Evolutionary conservation across 2,888 invertebrate genomes (phyloP).

Genomic region (Beris morrisii): DNA sequence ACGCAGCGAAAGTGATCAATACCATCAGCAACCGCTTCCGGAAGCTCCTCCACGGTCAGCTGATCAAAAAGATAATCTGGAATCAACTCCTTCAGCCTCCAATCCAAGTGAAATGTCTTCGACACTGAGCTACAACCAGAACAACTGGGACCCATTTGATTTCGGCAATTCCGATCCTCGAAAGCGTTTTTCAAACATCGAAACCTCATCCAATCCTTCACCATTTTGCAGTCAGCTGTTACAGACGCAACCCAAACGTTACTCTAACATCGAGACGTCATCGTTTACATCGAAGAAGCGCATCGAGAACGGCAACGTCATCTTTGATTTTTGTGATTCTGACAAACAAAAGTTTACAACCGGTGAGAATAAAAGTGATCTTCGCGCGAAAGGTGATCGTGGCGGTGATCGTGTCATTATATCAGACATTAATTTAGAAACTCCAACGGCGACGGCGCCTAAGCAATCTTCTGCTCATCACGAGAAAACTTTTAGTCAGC

Average conservation of each 20-base stretch:
- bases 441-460: constrained; percentile 32
- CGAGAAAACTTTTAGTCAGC: constrained; percentile 41
- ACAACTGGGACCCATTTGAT: constrained; percentile 38
- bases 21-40: neutral
- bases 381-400: neutral
- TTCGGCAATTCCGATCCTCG: constrained; percentile 43
- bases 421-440: constrained; percentile 55
- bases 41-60: constrained; percentile 19
- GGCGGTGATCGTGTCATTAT: constrained; percentile 45
- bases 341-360: constrained; percentile 39
- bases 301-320: constrained; percentile 52
- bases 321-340: constrained; percentile 50
- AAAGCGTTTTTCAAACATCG: constrained; percentile 54
- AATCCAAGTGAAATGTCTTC: constrained; percentile 19
- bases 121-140: neutral
- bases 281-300: constrained; percentile 50
- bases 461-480: constrained; percentile 41
- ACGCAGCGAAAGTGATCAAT: constrained; percentile 29
- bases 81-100: constrained; percentile 32
- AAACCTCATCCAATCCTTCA: constrained; percentile 41
- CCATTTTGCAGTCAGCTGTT: constrained; percentile 42
- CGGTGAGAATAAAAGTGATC: constrained; percentile 11
- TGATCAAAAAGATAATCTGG: constrained; percentile 17
- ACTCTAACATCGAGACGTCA: constrained; percentile 53
- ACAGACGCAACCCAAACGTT: constrained; percentile 48